phyloP scores from a whole-genome alignment of 2,113 vertebrate species.

The Psophia crepitans region DNA sequence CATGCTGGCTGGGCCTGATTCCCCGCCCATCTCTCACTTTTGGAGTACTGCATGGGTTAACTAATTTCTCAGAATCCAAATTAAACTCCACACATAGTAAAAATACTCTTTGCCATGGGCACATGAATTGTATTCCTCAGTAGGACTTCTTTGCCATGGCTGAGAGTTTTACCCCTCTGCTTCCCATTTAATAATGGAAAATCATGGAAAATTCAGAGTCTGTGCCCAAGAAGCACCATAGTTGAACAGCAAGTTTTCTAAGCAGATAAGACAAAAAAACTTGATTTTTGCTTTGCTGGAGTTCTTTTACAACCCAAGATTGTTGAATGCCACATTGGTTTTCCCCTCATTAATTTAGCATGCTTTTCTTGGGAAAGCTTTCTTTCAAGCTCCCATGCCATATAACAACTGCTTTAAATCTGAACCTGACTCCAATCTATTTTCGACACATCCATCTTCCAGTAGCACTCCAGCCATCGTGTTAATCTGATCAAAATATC shows the following conservation, averaged over 20 bases:
- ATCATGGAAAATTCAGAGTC: neutral
- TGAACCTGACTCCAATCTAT: conserved; percentile 1
- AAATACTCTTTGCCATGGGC: neutral
- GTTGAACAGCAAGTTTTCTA: neutral
- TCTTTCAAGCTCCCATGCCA: neutral
- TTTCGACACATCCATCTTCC: neutral
- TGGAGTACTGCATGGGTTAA: neutral
- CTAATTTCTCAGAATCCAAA: neutral
- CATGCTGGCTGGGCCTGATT: too few species aligned
- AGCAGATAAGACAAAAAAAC: neutral
- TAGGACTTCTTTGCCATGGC: neutral
- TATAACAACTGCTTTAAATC: conserved; percentile 14
- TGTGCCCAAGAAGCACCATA: neutral
- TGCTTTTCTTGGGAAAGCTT: neutral
- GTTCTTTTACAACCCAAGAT: neutral
- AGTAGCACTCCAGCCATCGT: neutral
- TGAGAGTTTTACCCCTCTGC: neutral
- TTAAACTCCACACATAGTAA: neutral
- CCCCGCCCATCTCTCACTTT: too few species aligned
- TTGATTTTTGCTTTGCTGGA: neutral
- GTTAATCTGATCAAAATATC: conserved; percentile 57
- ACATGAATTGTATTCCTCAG: neutral
- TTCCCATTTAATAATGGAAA: neutral
- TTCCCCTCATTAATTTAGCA: neutral
- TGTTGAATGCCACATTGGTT: neutral